Evolutionary conservation across 1,140 invertebrate genomes (phyloP), one percentile per base, ranked within the genome.

Genomic region (Sesamia nonagrioides): DNA sequence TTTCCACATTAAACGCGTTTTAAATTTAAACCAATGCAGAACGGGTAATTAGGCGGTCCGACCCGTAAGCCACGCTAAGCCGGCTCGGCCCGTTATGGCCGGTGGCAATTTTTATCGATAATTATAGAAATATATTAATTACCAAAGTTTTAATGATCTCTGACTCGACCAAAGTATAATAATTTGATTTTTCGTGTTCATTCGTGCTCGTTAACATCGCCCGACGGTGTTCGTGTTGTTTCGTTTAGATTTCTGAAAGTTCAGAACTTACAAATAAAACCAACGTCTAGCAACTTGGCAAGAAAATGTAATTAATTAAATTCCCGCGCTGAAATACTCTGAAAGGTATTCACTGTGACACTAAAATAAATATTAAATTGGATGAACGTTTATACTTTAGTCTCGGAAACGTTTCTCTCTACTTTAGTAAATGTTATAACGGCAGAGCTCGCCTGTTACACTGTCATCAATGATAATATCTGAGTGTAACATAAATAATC

Each of bases 91-190:
- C 9, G 15, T 13, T 40, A 40, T 6, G 37, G 37, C 13, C 4
- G 45, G 4, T 21, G 13, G 11, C 6, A 58, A 58, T 58, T 27
- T 58, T 11, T 33, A 58, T 58, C 27, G 21, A 4, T 2, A 21
- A 58, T 21, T 27, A 58, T 58, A 27, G 33, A 58, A 58, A 58
- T 58, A 33, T 33, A 33, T 58, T 58, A 58, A 58, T 58, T 58
- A 58, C 6, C 21, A 21, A 27, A 33, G 9, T 58, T 11, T 58
- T 56, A 33, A 58, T 15, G 21, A 58, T 33, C 21, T 9, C 52
- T 15, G 18, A 56, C 6, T 9, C 21, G 4, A 2, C 54, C 45
- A 13, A 1, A 7, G 9, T 1, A 45, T 11, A 45, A 11, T 45
- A 9, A 45, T 2, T 45, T 21, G 17, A 54, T 54, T 54, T 54